Evolutionary conservation across 2,113 vertebrate species (phyloP), one percentile per base, ranked within the genome.

Genomic region (Ophthalmolycus amberensis): DNA sequence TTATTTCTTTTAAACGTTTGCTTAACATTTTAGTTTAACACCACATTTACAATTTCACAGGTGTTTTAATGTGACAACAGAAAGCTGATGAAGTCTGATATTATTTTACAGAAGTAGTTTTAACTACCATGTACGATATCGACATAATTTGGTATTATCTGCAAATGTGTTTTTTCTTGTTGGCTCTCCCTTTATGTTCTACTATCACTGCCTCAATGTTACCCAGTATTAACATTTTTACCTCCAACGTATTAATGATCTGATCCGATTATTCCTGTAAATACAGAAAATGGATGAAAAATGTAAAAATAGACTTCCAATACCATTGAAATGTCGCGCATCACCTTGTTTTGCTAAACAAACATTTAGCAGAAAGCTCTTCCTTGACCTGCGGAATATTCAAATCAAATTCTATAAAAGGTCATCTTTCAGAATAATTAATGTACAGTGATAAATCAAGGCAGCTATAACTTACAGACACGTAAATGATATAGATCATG

Each of bases 401-500:
- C 79, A 85, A 93, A 92, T 93, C 88, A 90, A 93, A 89, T 79
- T 81, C 77, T 66, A 81, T 82, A 89, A 91, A 42, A 94, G 92
- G 89, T 93, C 83, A 91, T 88, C 88, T 92, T 90, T 93, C 92
- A 89, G 78, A 86, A 92, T 91, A 93, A 93, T 94, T 91, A 84
- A 94, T 93, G 77, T 73, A 62, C 18, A 62, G 82, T 63, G 74
- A 88, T 95, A 94, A 94, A 95, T 94, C 92, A 89, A 18, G 58
- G 77, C 72, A 72, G 90, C 92, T 91, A 88, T 92, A 92, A 93
- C 87, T 83, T 92, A 91, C 81, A 85, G 90, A 90, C 92, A 92
- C 91, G 89, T 91, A 90, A 91, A 94, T 93, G 90, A 91, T 90
- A 93, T 93, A 92, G 89, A 91, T 91, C 93, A 88, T 87, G 89